Evolutionary conservation across 2,888 invertebrate species (phyloP).

Genomic region (Tetropium fuscum): DNA sequence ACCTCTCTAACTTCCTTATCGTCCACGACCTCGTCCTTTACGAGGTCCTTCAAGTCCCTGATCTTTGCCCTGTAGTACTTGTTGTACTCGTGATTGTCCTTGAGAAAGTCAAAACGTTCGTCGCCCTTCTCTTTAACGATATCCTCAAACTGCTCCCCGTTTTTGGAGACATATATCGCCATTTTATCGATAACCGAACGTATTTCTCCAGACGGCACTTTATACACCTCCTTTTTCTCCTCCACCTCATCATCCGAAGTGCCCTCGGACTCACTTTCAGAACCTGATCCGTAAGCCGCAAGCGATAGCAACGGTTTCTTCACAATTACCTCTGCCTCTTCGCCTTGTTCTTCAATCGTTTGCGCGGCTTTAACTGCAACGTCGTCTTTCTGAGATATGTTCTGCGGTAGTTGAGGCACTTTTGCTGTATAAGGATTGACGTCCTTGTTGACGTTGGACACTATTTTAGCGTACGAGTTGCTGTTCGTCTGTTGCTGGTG

Average conservation of each 20-base stretch:
- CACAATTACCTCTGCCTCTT: slow-evolving; percentile 32
- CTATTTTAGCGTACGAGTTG: slow-evolving; percentile 63
- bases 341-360: background rate
- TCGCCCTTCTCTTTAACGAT: slow-evolving; percentile 88
- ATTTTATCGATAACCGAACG: slow-evolving; percentile 95
- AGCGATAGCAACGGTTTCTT: slow-evolving; percentile 53
- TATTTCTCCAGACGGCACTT: slow-evolving; percentile 83
- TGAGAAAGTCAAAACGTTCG: slow-evolving; percentile 88
- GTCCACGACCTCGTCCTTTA: slow-evolving; percentile 52
- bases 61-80: slow-evolving; percentile 84
- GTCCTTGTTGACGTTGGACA: slow-evolving; percentile 61
- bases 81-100: slow-evolving; percentile 81
- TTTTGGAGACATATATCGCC: slow-evolving; percentile 95
- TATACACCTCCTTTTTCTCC: slow-evolving; percentile 48
- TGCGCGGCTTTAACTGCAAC: background rate
- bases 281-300: slow-evolving; percentile 59
- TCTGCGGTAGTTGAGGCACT: slow-evolving; percentile 44
- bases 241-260: slow-evolving; percentile 45
- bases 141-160: slow-evolving; percentile 93
- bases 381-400: slow-evolving; percentile 23
- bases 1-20: slow-evolving; percentile 33
- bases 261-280: slow-evolving; percentile 58
- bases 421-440: slow-evolving; percentile 51
- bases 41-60: slow-evolving; percentile 63
- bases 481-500: slow-evolving; percentile 47